Evolutionary conservation across 92 coral and sea anemone genomes (phyloP).

Genomic region (Siderastrea siderea): DNA sequence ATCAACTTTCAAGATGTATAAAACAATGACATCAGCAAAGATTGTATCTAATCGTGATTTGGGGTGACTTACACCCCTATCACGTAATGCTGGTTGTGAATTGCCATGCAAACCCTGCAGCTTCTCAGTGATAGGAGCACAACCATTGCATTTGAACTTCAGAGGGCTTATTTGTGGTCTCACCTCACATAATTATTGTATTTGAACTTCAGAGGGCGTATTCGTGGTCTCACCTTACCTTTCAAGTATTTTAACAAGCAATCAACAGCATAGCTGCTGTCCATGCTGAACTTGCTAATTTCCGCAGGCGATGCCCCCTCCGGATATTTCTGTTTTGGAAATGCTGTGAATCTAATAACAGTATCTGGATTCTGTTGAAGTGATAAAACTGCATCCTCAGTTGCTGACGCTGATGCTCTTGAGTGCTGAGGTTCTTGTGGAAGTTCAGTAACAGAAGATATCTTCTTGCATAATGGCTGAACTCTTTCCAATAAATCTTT

Average conservation of each 20-base stretch:
- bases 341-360: slow-evolving; percentile 79
- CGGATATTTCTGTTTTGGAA: slow-evolving; percentile 81
- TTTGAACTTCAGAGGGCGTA: too few species aligned
- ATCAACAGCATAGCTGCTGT: slow-evolving; percentile 81
- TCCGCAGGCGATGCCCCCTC: slow-evolving; percentile 82
- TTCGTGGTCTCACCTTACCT: slow-evolving; percentile 44
- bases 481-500: slow-evolving; percentile 76
- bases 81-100: too few species aligned
- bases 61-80: too few species aligned
- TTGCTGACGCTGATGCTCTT: neutral
- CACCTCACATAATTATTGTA: too few species aligned
- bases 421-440: slow-evolving; percentile 57
- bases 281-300: slow-evolving; percentile 86
- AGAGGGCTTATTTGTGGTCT: too few species aligned
- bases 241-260: slow-evolving; percentile 70
- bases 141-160: too few species aligned
- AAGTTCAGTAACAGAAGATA: slow-evolving; percentile 88
- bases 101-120: too few species aligned
- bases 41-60: too few species aligned
- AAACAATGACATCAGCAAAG: too few species aligned
- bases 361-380: slow-evolving; percentile 60
- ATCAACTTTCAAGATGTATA: too few species aligned
- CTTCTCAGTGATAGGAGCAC: too few species aligned
- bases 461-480: slow-evolving; percentile 84
- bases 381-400: slow-evolving; percentile 44